Conservation (phyloP, 2,797 vertebrate species). For the Mallotus villosus region DNA sequence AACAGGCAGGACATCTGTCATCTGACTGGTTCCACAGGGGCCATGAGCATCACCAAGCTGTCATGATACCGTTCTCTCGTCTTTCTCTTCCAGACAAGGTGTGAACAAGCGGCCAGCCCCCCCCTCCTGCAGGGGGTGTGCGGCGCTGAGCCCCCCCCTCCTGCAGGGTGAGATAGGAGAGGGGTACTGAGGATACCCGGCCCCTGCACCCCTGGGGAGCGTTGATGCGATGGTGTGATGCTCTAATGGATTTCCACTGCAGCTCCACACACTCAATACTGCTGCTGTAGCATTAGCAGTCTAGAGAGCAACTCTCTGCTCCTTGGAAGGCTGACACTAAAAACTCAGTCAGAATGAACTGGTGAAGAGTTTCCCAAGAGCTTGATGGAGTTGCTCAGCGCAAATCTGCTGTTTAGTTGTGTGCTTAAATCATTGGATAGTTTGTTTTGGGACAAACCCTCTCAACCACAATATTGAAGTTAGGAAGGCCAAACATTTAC, state of each 20-base stretch:
- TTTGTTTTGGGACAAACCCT: no score
- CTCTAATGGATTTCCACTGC: constrained; percentile 7
- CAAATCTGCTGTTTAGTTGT: no score
- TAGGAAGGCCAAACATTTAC: no score
- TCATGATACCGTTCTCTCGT: not conserved
- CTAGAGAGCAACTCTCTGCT: no score
- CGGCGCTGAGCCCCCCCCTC: not conserved
- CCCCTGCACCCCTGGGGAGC: not conserved
- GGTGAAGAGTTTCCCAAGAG: no score
- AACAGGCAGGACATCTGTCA: not conserved
- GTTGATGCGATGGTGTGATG: not conserved
- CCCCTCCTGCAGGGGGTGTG: not conserved
- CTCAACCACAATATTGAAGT: no score
- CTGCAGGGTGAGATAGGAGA: no score
- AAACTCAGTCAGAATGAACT: no score
- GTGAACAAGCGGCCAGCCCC: not conserved
- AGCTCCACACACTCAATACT: not conserved
- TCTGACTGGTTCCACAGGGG: not conserved
- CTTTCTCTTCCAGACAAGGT: not conserved
- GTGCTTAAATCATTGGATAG: no score
- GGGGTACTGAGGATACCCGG: no score
- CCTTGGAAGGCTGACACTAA: no score
- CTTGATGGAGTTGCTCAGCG: no score
- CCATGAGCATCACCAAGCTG: constrained; percentile 15
- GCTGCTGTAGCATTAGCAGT: not conserved